Evolutionary conservation across 2,888 invertebrate genomes (phyloP), one percentile per base, ranked within the genome.

Genomic region (Hypselothyrea guttata): DNA sequence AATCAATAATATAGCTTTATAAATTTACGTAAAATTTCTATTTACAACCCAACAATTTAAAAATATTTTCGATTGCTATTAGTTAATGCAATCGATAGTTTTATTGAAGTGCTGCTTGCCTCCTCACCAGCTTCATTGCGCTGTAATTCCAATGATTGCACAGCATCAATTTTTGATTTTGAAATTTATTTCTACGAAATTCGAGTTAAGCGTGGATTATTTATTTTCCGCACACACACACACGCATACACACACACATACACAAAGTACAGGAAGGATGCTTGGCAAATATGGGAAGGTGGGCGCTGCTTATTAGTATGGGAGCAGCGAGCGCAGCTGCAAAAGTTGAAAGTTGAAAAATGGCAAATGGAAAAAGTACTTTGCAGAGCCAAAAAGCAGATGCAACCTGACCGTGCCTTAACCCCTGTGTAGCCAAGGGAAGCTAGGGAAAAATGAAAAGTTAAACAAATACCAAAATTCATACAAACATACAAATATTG

Each of bases 271-370:
- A 22, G 22, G 22, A 22, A 22, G 22, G 22, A 22, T 4, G 22
- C 22, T 22, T 22, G 22, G 22, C 22, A 22, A 22, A 22, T 22
- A 11, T 4, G n/a, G n/a, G n/a, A n/a, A 38, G 53, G 16, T 16
- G 35, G 37, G 41, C 46, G 42, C 22, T 22, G 5, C 22, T 22
- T 47, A 37, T 54, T 44, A 42, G 16, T 48, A 15, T 64, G 52
- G 31, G 40, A 38, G 8, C 35, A 27, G 4, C 22, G 49, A 31
- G 62, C 51, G 22, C 64, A 59, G 64, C 15, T 55, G 48, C 42
- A 44, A 48, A 30, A 54, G 70, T 28, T 45, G 47, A 60, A 75
- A 66, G 66, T 70, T 59, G 72, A 78, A 62, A 75, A 78, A 66
- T 58, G 38, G 45, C 47, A 41, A 48, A 33, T 22, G 42, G 22